phyloP scores from a whole-genome alignment of 2,888 invertebrate genomes.

The Melanotus villosus region DNA sequence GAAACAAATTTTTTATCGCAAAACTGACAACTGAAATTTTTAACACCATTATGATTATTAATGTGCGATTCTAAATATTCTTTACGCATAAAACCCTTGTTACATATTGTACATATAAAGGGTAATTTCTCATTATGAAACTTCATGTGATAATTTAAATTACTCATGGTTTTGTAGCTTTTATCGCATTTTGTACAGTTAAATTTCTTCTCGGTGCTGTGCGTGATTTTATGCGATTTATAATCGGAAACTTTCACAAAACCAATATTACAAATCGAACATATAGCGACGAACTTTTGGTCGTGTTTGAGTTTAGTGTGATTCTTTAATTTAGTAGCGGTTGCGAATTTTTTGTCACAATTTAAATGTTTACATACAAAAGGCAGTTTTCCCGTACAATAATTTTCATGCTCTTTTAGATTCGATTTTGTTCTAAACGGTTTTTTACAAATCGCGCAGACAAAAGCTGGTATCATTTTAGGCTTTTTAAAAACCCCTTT shows the following conservation, averaged over 20 bases:
- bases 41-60: slow-evolving; percentile 64
- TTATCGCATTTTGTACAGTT: slow-evolving; percentile 63
- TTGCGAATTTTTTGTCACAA: slow-evolving; percentile 64
- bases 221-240: slow-evolving; percentile 65
- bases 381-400: slow-evolving; percentile 62
- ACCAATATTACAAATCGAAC: slow-evolving; percentile 66
- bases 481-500: slow-evolving; percentile 46
- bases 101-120: slow-evolving; percentile 61
- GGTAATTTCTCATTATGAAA: slow-evolving; percentile 62
- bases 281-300: slow-evolving; percentile 65
- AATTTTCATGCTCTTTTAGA: slow-evolving; percentile 63
- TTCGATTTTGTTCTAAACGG: slow-evolving; percentile 62
- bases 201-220: slow-evolving; percentile 65
- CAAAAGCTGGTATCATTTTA: slow-evolving; percentile 55
- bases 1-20: slow-evolving; percentile 65
- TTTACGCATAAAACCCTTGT: slow-evolving; percentile 65
- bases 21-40: slow-evolving; percentile 60
- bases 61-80: slow-evolving; percentile 66
- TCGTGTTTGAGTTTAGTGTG: slow-evolving; percentile 65
- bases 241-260: slow-evolving; percentile 65
- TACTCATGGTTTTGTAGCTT: slow-evolving; percentile 65
- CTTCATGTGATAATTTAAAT: slow-evolving; percentile 67
- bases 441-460: slow-evolving; percentile 62
- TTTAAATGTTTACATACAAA: slow-evolving; percentile 58
- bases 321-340: slow-evolving; percentile 63